Evolutionary conservation across 2,113 vertebrate species (phyloP).

Genomic region (Leptosomus discolor): DNA sequence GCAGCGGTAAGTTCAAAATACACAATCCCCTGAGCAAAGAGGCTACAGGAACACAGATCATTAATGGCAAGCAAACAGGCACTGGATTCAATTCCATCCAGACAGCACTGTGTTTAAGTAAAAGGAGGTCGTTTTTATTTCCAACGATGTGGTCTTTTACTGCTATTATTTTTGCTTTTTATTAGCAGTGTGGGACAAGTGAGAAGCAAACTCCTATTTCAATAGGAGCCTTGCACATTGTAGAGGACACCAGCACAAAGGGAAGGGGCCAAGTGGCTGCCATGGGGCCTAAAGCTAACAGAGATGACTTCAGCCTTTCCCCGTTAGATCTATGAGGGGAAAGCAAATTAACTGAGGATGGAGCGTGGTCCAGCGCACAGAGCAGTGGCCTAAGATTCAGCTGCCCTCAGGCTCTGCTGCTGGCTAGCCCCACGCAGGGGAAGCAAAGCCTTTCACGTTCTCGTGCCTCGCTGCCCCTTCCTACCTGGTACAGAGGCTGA

Average conservation of each 20-base stretch:
- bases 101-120: rapidly evolving
- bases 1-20: background rate
- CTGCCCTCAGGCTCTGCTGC: background rate
- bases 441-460: background rate
- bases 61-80: background rate
- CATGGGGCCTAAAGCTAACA: background rate
- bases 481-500: background rate
- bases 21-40: background rate
- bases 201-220: background rate
- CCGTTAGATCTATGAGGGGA: background rate
- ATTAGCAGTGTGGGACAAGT: background rate
- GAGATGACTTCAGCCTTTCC: background rate
- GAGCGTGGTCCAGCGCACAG: background rate
- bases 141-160: background rate
- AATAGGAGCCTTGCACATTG: rapidly evolving
- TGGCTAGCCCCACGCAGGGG: background rate
- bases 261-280: background rate
- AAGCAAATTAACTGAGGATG: background rate
- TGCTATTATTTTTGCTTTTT: background rate
- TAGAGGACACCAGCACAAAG: background rate
- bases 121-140: background rate
- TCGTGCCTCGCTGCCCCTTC: background rate
- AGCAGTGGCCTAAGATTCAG: background rate
- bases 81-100: background rate
- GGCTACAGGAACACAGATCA: background rate